Evolutionary conservation across 2,888 invertebrate species (phyloP), one percentile per base, ranked within the genome.

Genomic region (Ectropis crepuscularia): DNA sequence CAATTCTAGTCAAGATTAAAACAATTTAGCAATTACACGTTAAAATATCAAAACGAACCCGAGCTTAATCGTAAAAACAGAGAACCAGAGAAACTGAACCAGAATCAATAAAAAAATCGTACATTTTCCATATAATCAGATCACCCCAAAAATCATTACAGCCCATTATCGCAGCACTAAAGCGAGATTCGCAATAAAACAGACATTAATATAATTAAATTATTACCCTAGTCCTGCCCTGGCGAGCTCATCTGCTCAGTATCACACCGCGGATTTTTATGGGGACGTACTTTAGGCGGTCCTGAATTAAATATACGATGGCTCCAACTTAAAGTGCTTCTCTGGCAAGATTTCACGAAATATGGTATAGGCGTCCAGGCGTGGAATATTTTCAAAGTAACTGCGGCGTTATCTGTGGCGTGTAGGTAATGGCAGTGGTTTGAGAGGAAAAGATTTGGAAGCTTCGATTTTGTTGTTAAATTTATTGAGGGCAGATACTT

Each of bases 261-360:
- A 89, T 92, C 92, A 88, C 83, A 79, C 80, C 72, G 71, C 77
- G 90, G 91, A 90, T 90, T 92, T 92, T 92, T 92, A 92, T 92
- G 88, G 89, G 82, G 83, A 88, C 88, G 88, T 89, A 86, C 89
- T 89, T 90, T 87, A 86, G 87, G 75, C 76, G 82, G 73, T 82
- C 76, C 78, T 91, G 92, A 92, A 92, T 92, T 92, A 92, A 91
- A 92, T 92, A 91, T 92, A 90, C 83, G 86, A 81, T 81, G 86
- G 80, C 78, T 79, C 82, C 82, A 86, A 87, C 86, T 90, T 89
- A 89, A 90, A 91, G 90, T 89, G 90, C 89, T 88, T 81, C 78
- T 69, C 81, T 73, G 88, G 89, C 82, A 87, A 89, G 92, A 92
- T 92, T 92, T 91, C 78, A 81, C 83, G 85, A 90, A 87, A 89